Conservation (phyloP, 2,888 invertebrate genomes). For the Carterocephalus palaemon region DNA sequence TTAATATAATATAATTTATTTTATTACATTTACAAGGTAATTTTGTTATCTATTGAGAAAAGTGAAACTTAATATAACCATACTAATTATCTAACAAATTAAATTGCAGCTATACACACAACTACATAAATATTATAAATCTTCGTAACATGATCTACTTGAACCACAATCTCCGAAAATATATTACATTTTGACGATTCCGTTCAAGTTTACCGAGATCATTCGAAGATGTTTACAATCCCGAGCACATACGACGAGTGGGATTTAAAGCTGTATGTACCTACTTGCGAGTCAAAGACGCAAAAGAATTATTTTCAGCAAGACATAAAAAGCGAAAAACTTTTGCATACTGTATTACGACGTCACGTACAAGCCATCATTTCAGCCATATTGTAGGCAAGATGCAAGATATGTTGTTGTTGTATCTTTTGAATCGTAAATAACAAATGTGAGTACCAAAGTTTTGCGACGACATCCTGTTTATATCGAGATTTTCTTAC, state of each 20-base stretch:
- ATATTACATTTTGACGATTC: conserved; percentile 4
- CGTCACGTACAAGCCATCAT: conserved; percentile 39
- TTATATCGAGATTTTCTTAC: conserved; percentile 51
- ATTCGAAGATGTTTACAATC: conserved; percentile 18
- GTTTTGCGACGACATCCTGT: conserved; percentile 65
- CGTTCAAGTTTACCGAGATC: background rate
- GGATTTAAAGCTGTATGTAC: conserved; percentile 16
- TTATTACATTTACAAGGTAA: no score
- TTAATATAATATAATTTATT: no score
- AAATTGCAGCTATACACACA: no score
- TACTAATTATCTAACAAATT: no score
- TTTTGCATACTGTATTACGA: conserved; percentile 27
- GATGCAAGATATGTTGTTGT: conserved; percentile 57
- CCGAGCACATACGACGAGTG: conserved; percentile 7
- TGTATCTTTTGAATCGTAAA: conserved; percentile 66
- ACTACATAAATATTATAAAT: no score
- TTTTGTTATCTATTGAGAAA: no score
- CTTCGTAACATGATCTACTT: no score
- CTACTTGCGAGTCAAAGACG: conserved; percentile 9
- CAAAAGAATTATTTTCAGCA: conserved; percentile 22
- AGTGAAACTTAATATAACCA: no score
- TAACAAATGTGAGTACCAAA: conserved; percentile 67
- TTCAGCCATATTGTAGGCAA: conserved; percentile 43
- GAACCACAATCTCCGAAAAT: background rate
- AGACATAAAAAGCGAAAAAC: conserved; percentile 20